phyloP scores from a whole-genome alignment of 2,888 invertebrate genomes.

The Acleris emargana region DNA sequence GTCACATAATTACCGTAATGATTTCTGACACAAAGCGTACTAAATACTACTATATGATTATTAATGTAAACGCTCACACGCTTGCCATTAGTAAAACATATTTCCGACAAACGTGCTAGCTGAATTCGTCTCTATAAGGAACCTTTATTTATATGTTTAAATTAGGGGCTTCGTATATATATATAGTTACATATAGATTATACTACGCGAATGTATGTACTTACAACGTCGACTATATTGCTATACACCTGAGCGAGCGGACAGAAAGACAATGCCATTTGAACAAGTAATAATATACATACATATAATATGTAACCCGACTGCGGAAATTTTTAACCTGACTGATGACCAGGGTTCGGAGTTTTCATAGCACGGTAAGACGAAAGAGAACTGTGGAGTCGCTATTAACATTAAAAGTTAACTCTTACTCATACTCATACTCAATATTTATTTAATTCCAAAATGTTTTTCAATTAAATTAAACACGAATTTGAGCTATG shows the following conservation, averaged over 20 bases:
- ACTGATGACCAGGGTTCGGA: too few relatives aligned
- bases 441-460: too few relatives aligned
- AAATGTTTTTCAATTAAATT: too few relatives aligned
- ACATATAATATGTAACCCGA: constrained; percentile 14
- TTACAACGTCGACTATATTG: constrained; percentile 71
- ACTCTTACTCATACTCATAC: too few relatives aligned
- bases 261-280: constrained; percentile 59
- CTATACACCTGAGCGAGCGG: constrained; percentile 75
- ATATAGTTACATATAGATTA: constrained; percentile 36
- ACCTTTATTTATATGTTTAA: constrained; percentile 2
- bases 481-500: too few relatives aligned
- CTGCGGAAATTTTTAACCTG: constrained; percentile 9
- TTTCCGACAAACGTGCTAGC: constrained; percentile 14
- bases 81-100: not conserved
- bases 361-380: too few relatives aligned
- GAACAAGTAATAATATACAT: constrained; percentile 14
- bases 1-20: not conserved
- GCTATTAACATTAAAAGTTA: too few relatives aligned
- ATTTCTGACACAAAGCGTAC: constrained; percentile 26
- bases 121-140: constrained; percentile 30
- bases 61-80: constrained; percentile 3
- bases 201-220: constrained; percentile 59
- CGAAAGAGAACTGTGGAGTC: too few relatives aligned
- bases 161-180: constrained; percentile 34
- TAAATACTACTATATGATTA: not conserved